phyloP scores from a whole-genome alignment of 2,888 invertebrate species.

The Steinernema hermaphroditum region DNA sequence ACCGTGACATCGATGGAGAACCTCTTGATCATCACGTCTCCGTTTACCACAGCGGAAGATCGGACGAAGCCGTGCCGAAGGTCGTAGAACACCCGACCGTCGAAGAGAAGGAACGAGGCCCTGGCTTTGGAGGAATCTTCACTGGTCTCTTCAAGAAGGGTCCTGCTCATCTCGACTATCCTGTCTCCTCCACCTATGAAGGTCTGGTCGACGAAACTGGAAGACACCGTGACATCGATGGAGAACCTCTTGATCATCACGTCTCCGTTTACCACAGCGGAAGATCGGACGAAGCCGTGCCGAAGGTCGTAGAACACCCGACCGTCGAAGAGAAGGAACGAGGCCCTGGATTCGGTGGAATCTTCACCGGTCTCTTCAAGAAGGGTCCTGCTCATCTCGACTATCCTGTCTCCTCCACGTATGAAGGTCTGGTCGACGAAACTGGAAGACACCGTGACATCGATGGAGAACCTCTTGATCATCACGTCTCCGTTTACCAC shows the following conservation, averaged over 20 bases:
- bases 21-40: conserved; percentile 41
- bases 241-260: background rate
- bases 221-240: background rate
- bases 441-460: no score
- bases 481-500: no score
- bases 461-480: no score
- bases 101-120: conserved; percentile 10
- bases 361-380: no score
- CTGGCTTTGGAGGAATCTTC: conserved; percentile 35
- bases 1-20: conserved; percentile 34
- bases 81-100: background rate
- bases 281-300: no score
- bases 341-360: no score
- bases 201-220: conserved; percentile 31
- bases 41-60: conserved; percentile 39
- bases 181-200: conserved; percentile 36
- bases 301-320: no score
- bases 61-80: no score
- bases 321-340: no score
- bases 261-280: background rate
- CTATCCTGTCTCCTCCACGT: no score
- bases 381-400: no score
- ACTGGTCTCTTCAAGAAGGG: conserved; percentile 45
- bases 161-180: conserved; percentile 43
- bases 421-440: no score